Percentiles rank a stretch among this genome's conserved stretches.
phyloP scores from a whole-genome alignment of 2,797 vertebrate species.

The Forpus xanthops region DNA sequence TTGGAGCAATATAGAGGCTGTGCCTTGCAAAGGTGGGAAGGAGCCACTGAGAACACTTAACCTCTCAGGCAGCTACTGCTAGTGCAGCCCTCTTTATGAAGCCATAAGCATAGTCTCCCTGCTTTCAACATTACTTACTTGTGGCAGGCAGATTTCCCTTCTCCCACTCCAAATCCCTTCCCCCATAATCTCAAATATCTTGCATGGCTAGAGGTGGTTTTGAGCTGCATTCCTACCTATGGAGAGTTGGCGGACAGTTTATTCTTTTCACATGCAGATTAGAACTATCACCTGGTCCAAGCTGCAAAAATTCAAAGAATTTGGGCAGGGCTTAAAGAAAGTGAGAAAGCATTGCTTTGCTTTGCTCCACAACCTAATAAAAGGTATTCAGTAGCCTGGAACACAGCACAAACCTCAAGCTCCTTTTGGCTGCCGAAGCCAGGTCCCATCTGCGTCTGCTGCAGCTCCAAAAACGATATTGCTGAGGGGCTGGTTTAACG shows the following conservation, averaged over 20 bases:
- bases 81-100: background rate
- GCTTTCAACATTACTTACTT: background rate
- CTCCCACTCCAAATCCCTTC: background rate
- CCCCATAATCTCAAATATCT: background rate
- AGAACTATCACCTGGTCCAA: conserved; percentile 32
- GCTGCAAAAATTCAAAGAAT: conserved; percentile 47
- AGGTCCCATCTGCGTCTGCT: background rate
- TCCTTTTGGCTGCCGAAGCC: background rate
- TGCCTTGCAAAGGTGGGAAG: background rate
- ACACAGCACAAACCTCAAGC: background rate
- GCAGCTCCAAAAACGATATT: background rate
- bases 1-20: background rate
- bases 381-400: background rate
- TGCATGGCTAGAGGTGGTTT: background rate
- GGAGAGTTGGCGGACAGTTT: background rate
- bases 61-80: background rate
- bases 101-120: background rate
- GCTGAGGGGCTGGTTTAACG: background rate
- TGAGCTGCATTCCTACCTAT: background rate
- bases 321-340: conserved; percentile 29
- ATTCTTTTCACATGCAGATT: conserved; percentile 47
- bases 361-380: background rate
- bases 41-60: background rate
- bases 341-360: background rate
- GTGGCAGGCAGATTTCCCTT: background rate